These are phyloP conservation scores for Tyria jacobaeae DNA, from an alignment of 2,888 invertebrate genomes.

Conservation along the genomic window DNA sequence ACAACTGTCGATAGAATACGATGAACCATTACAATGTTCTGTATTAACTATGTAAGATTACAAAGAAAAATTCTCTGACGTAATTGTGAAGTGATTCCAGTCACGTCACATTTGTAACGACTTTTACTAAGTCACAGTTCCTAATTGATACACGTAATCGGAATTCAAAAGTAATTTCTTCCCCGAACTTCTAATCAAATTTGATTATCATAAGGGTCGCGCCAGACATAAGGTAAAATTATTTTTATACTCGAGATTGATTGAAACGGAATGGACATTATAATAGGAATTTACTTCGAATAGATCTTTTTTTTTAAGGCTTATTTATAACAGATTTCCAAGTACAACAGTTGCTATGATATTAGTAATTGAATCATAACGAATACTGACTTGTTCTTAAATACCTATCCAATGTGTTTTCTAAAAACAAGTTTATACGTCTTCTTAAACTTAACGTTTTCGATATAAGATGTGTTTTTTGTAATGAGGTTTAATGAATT, in stretches of 20 bases:
- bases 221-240: not conserved
- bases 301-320: too few species aligned
- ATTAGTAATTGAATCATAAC: too few species aligned
- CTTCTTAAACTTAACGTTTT: too few species aligned
- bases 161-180: slow-evolving; percentile 24
- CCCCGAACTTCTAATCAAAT: slow-evolving; percentile 24
- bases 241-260: not conserved
- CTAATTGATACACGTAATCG: slow-evolving; percentile 19
- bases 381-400: too few species aligned
- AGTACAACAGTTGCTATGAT: too few species aligned
- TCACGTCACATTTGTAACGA: slow-evolving; percentile 5
- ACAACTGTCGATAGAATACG: too few species aligned
- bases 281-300: not conserved
- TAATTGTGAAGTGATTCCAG: slow-evolving; percentile 1
- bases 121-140: not conserved
- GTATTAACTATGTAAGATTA: not conserved
- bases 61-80: not conserved
- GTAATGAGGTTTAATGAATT: too few species aligned
- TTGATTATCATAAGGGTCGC: slow-evolving; percentile 22
- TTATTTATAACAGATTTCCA: too few species aligned
- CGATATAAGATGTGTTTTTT: too few species aligned
- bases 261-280: not conserved
- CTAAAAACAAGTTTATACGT: too few species aligned
- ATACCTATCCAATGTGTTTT: too few species aligned
- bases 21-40: not conserved